Evolutionary conservation across 1,140 invertebrate genomes (phyloP), one percentile per base, ranked within the genome.

Genomic region (Drosophila yakuba): DNA sequence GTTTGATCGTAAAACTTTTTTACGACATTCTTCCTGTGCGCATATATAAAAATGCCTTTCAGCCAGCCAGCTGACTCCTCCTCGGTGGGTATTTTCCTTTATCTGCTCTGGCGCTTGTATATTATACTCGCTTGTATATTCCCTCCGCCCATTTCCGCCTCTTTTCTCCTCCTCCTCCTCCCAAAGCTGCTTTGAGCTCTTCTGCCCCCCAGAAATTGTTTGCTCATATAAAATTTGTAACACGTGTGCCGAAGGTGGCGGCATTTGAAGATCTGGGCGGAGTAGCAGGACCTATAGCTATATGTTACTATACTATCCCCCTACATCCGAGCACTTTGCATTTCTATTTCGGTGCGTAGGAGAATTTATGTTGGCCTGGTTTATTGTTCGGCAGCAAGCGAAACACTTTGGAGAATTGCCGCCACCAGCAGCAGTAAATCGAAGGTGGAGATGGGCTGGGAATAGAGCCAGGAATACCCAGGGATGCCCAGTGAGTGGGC

Each of bases 1-100:
- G 84, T 89, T 89, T 89, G 84, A 89, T 89, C 84, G 84, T 89
- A 89, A 89, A 89, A 89, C 85, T 89, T 89, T 89, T 89, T 89
- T 89, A 89, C 84, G 84, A 89, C 84, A 84, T 89, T 89, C 80
- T 89, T 89, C 84, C 84, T 84, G 84, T 89, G 78, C 84, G 80
- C 84, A 84, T 84, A 83, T 84, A 89, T 88, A 88, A 88, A 89
- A 88, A 78, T 80, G 80, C 73, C 64, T 71, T 77, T 74, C 32
- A 44, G 60, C 41, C 32, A 44, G 60, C 41, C 61, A 23, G 62
- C 50, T 36, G 50, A 52, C 52, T 59, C 55, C 55, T 25, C 25
- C 43, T 64, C 56, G 8, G 52, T 47, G 84, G 78, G 76, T 89
- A 89, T 88, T 88, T 88, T 68, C 57, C 75, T 89, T 88, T 86